Evolutionary conservation across 1,140 invertebrate genomes (phyloP), one percentile per base, ranked within the genome.

Genomic region (Apocrypta bakeri): DNA sequence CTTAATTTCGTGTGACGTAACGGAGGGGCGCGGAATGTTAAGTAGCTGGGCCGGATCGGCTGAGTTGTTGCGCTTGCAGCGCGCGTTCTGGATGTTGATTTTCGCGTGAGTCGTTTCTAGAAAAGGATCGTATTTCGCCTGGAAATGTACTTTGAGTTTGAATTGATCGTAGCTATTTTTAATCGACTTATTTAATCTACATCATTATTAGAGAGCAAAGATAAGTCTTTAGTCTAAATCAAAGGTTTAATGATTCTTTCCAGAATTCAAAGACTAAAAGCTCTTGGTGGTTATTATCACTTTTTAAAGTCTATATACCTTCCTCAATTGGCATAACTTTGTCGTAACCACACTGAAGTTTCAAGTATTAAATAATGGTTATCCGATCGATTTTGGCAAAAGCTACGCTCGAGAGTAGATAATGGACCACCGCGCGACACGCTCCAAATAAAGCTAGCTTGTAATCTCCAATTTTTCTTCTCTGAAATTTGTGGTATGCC

Each of bases 1-100:
- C 61, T 74, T 81, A 81, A 81, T 81, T 64, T 61, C 37, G n/a
- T 24, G 17, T 64, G 37, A 73, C 37, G 31, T 73, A 31, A 24
- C 48, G 68, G 66, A 56, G 61, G n/a, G 61, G 17, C 21, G 29
- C 24, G 68, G 78, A 80, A 73, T 79, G 27, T 31, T 42, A 79
- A 79, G 66, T 71, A 48, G 66, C 63, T 24, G 27, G 64, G 64
- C 25, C 17, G 48, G 48, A 56, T 56, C 48, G 48, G 2, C 48
- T n/a, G 48, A 56, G 48, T 56, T 56, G 48, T 56, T 56, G 48
- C 48, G 4, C 33, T 56, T 56, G 48, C 48, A 6, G 3, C 3
- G 9, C 33, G 33, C 33, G 33, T 37, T 37, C 33, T 9, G 33
- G 33, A 37, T 37, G 33, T 37, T 37, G 33, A 37, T 37, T 2